Evolutionary conservation across 2,797 vertebrate species (phyloP).

Genomic region (Champsocephalus esox): DNA sequence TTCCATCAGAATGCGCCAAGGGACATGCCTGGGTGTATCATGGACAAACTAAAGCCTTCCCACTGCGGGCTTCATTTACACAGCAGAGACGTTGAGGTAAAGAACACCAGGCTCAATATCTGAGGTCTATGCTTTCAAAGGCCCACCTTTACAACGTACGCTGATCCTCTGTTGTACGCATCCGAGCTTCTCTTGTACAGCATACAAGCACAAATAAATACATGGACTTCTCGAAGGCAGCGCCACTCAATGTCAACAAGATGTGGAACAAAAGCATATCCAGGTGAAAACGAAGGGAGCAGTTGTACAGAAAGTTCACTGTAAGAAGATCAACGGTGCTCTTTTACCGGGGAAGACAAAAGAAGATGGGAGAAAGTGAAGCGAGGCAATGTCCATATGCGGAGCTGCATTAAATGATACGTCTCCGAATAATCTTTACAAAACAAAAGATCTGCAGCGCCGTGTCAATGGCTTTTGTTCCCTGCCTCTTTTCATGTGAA

Average conservation of each 20-base stretch:
- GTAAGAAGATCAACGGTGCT: background rate
- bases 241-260: background rate
- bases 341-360: slow-evolving; percentile 16
- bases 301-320: background rate
- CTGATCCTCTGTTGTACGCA: background rate
- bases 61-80: slow-evolving; percentile 17
- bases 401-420: slow-evolving; percentile 15
- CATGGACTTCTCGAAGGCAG: background rate
- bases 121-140: slow-evolving; percentile 33
- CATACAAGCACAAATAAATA: slow-evolving; percentile 28
- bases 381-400: slow-evolving; percentile 7
- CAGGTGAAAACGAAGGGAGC: slow-evolving; percentile 3
- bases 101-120: slow-evolving; percentile 29
- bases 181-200: background rate
- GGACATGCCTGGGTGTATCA: slow-evolving; percentile 11
- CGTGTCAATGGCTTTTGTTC: slow-evolving; percentile 24
- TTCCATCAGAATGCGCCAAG: background rate
- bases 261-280: background rate
- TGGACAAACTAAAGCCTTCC: slow-evolving; percentile 20
- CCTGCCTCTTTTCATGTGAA: slow-evolving; percentile 16
- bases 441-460: slow-evolving; percentile 17
- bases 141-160: slow-evolving; percentile 13
- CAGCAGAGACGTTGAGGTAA: background rate
- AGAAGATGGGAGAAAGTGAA: slow-evolving; percentile 3
- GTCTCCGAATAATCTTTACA: slow-evolving; percentile 20